Conservation (phyloP, 2,797 vertebrate genomes). For the Danio jaintianensis region DNA sequence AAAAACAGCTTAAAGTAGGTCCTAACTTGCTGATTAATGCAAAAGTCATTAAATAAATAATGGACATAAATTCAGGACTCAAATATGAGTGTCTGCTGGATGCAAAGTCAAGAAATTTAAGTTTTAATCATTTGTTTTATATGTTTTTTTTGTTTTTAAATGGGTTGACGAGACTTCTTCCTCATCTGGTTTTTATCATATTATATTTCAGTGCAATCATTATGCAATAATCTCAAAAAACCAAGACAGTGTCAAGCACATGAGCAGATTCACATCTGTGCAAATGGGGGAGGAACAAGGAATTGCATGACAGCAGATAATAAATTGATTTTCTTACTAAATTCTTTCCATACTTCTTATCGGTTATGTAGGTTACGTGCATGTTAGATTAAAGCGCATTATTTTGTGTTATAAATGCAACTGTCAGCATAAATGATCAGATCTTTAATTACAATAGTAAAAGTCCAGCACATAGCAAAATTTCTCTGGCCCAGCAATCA, state of each 20-base stretch:
- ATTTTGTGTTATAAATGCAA: neutral
- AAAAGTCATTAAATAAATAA: too few species aligned
- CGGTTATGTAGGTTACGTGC: neutral
- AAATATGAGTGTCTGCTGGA: too few species aligned
- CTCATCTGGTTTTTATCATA: too few species aligned
- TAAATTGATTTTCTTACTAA: neutral
- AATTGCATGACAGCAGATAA: neutral
- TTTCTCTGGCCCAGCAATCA: too few species aligned
- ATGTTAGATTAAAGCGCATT: neutral
- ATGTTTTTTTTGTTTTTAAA: too few species aligned
- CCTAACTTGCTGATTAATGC: too few species aligned
- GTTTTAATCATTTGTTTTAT: too few species aligned
- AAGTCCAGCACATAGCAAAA: too few species aligned
- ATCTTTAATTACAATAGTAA: conserved; percentile 20
- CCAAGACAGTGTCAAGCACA: neutral
- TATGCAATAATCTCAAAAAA: neutral
- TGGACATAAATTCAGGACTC: too few species aligned
- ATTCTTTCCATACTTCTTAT: neutral
- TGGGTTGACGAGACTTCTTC: too few species aligned
- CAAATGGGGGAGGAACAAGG: neutral
- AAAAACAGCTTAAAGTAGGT: too few species aligned
- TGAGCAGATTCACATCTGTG: neutral
- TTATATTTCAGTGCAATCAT: neutral
- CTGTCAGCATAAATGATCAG: conserved; percentile 24
- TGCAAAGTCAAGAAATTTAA: too few species aligned